Base-by-base conservation (phyloP, 2,113 vertebrate species). In the Hemichromis elongatus region DNA sequence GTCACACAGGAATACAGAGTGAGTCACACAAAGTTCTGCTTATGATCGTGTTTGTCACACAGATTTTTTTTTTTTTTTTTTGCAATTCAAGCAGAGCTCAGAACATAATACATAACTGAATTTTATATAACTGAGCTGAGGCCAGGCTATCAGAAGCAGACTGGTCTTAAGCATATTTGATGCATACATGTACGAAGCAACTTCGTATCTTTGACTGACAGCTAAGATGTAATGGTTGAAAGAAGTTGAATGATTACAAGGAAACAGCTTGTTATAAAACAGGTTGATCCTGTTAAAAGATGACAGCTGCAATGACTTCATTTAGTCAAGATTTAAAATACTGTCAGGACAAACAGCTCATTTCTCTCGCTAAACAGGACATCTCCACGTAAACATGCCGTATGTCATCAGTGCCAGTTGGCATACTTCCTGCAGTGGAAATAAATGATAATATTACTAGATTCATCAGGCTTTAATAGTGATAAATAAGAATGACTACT, bases 261-360 rank as follows among this genome's bases (percentile, higher is more conserved):
- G 57, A 88, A 83, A 63, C 28, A 33, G 85, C 45, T 63, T 86
- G 80, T 89, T 56, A 59, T 50, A 50, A 77, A 80, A 90, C 52
- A 56, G 52, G 66, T 61, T 56, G 82, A 89, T 70, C 16, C 53
- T 53, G 68, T 89, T 87, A 57, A 80, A 88, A 78, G 10, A 81
- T 47, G 83, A 89, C 86, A 89, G 80, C 66, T 81, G 57, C 75
- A 57, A 68, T 57, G 54, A 83, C 57, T 89, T 80, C 7, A 56
- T 79, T 79, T 80, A 84, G 42, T 68, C 55, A 86, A 84, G 35
- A n/a, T 81, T 85, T 33, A 56, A 80, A 86, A 79, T 50, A 12
- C 30, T 80, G 75, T 77, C 40, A 35, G 52, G 6, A 83, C 19
- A 75, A 59, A 89, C 19, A 35, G 13, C 73, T 63, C 2, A 82